Base-by-base conservation (phyloP, 2,888 invertebrate species). In the Brachyopa scutellaris region DNA sequence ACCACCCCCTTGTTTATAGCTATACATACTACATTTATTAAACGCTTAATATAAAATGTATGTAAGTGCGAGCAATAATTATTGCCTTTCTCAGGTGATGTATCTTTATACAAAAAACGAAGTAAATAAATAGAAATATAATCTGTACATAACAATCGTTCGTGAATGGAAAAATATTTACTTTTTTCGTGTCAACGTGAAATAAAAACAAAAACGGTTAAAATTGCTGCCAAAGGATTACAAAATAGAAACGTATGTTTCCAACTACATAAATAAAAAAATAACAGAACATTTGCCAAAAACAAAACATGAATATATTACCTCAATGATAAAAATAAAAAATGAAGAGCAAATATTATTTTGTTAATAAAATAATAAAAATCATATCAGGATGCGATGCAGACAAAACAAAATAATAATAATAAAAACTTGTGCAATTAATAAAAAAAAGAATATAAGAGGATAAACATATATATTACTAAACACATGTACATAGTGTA, bases 321-420 rank as follows among this genome's bases (percentile, higher is more conserved):
- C 80, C 80, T 80, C 80, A 80, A 69, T 33, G 45, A 73, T 73
- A 45, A 29, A 26, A 31, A 33, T 31, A 45, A 57, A 49, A 47
- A 19, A 45, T 7, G 4, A 33, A 59, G 45, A 31, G 6, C n/a
- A 57, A 70, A 59, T 23, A 15, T 26, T 47, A 69, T 62, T 64
- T 78, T 73, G 79, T 79, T 66, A 40, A 40, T 57, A 33, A 49
- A 69, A 17, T 6, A 49, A 67, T 66, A 51, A 66, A 77, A 69
- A 69, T 74, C 80, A 80, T 80, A 80, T 80, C 80, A 80, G 49
- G 36, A 62, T 80, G 69, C 61, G 23, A 74, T 38, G 67, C 66
- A 55, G 55, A 74, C 33, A 67, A 55, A 38, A n/a, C n/a, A 17
- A n/a, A 36, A 38, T 11, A 17, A 23, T 40, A 17, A 19, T 13